Evolutionary conservation across 2,888 invertebrate genomes (phyloP), one percentile per base, ranked within the genome.

Genomic region (Rhodophaea formosa): DNA sequence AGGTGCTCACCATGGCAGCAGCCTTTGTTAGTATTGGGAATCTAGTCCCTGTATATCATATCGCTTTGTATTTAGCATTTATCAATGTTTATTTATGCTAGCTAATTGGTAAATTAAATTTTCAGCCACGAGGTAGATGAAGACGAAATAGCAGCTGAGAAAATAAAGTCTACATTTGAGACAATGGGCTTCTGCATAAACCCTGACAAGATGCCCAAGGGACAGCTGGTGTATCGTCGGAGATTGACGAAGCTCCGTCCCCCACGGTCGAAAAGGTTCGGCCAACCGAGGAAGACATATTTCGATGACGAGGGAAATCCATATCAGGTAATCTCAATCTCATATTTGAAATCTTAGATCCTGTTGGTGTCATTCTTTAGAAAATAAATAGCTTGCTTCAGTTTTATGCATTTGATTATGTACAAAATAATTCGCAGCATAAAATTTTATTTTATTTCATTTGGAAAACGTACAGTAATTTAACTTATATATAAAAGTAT

Each of bases 291-390:
- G 68, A 94, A 95, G 72, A 93, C 92, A 10, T 93, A 93, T 67
- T 95, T 94, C 67, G 94, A 95, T 72, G 94, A 95, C 51, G 94
- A 95, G 65, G 95, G 94, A 0, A 93, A 93, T 64, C 84, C 92
- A 2, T 84, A 79, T 57, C 78, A 80, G 78, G 87, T 87, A 8
- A 43, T n/a, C 23, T 45, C 45, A 30, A 29, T 15, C 30, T 14
- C 6, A 45, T 56, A 44, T 29, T 23, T 45, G 39, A 44, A 47
- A 54, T 8, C 23, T 3, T 5, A 5, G 5, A 2, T 23, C 23
- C 23, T 23, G 23, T 23, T 23, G 23, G 5, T 5, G 23, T 23
- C 23, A 23, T 23, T 23, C 23, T 23, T 2, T 23, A 23, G 23
- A 5, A 3, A 23, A 23, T 23, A 23, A 23, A 23, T 3, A 2